Base-by-base conservation (phyloP, 2,888 invertebrate genomes). In the Terebella lapidaria region DNA sequence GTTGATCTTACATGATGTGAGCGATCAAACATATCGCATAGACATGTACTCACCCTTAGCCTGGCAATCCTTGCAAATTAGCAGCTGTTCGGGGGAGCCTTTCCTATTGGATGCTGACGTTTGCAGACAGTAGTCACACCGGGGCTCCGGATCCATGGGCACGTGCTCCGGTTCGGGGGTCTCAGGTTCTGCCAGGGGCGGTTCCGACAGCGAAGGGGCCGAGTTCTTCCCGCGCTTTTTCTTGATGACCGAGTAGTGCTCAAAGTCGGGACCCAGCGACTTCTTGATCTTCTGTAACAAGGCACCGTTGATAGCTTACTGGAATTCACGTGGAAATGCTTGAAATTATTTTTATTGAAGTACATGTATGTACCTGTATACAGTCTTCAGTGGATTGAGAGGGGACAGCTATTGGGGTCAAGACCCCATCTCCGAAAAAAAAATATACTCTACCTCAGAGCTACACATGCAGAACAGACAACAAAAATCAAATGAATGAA, bases 1-100 rank as follows among this genome's bases (percentile, higher is more conserved):
- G n/a, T n/a, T n/a, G n/a, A n/a, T n/a, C n/a, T n/a, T n/a, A n/a
- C n/a, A n/a, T n/a, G n/a, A n/a, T n/a, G n/a, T n/a, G n/a, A n/a
- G n/a, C n/a, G n/a, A n/a, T n/a, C n/a, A n/a, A n/a, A n/a, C n/a
- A n/a, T n/a, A n/a, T n/a, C n/a, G n/a, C n/a, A n/a, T n/a, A n/a
- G n/a, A 22, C 30, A 35, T 29, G 18, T 20, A 5, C 59, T 27
- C 63, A 80, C 80, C 80, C 72, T 74, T 77, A 15, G 77, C 74
- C 60, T 72, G 73, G 65, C 80, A 80, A 60, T 80, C 80, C 62
- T 73, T 77, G 64, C 80, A 80, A 10, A 71, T 66, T 2, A 80
- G 71, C n/a, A 80, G 68, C 3, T 69, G 68, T 58, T 80, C 79
- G 10, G 65, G 64, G 24, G 66, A 60, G 1, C 77, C 76, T 26